These are phyloP conservation scores for Melanotus villosus DNA, from an alignment of 2,888 invertebrate genomes.

Conservation along the genomic window DNA sequence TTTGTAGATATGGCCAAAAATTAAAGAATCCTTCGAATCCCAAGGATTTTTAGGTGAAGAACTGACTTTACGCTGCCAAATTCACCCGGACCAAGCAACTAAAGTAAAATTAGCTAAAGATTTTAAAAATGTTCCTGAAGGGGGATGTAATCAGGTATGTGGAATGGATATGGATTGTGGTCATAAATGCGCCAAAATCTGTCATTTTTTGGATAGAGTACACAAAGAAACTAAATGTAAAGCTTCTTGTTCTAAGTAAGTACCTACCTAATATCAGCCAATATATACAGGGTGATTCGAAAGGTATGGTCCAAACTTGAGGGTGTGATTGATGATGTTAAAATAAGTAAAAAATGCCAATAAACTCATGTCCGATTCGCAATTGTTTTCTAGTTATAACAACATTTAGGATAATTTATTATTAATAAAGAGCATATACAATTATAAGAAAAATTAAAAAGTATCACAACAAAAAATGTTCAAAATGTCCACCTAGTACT, in stretches of 20 bases:
- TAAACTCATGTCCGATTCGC: too few relatives aligned
- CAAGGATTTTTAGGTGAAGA: conserved; percentile 71
- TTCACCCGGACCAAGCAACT: conserved; percentile 68
- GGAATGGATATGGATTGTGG: conserved; percentile 70
- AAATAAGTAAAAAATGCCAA: too few relatives aligned
- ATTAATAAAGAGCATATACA: too few relatives aligned
- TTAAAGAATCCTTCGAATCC: conserved; percentile 68
- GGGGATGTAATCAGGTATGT: conserved; percentile 62
- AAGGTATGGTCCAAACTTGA: too few relatives aligned
- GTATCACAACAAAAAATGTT: too few relatives aligned
- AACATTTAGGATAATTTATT: too few relatives aligned
- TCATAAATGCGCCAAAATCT: conserved; percentile 74
- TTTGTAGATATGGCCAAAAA: conserved; percentile 71
- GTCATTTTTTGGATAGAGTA: conserved; percentile 73
- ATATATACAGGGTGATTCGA: too few relatives aligned
- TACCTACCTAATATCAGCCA: too few relatives aligned
- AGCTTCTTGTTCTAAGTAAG: conserved; percentile 70
- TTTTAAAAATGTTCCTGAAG: conserved; percentile 71
- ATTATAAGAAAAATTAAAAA: too few relatives aligned
- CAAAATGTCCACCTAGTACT: too few relatives aligned
- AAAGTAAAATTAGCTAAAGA: conserved; percentile 65
- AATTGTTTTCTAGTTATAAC: too few relatives aligned
- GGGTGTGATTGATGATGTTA: too few relatives aligned
- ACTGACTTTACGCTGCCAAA: conserved; percentile 71
- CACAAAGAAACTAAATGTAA: conserved; percentile 70